phyloP scores from a whole-genome alignment of 2,888 invertebrate species.

The Gandaritis pyraliata region DNA sequence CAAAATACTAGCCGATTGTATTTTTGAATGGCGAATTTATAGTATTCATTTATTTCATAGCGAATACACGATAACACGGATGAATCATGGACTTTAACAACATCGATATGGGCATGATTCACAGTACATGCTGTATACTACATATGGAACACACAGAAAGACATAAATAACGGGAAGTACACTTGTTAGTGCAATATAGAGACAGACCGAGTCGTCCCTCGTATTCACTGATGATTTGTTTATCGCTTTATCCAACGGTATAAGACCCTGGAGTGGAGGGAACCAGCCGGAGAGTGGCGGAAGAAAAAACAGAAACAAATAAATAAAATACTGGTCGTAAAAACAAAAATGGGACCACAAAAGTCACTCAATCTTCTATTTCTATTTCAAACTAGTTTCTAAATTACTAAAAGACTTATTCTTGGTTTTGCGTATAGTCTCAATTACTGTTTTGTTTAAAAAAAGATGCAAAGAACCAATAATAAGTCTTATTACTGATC shows the following conservation, averaged over 20 bases:
- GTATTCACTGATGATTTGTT: constrained; percentile 80
- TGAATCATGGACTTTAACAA: constrained; percentile 24
- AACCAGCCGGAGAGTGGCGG: constrained; percentile 69
- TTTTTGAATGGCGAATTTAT: constrained; percentile 8
- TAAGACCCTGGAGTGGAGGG: constrained; percentile 76
- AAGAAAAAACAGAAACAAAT: constrained; percentile 71
- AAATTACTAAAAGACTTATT: constrained; percentile 77
- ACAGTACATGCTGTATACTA: constrained; percentile 77
- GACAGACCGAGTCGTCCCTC: constrained; percentile 82
- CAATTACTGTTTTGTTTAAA: constrained; percentile 15
- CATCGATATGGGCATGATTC: constrained; percentile 44
- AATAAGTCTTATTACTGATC: constrained; percentile 73
- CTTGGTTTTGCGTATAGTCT: constrained; percentile 51
- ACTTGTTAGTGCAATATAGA: constrained; percentile 67
- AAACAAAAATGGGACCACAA: constrained; percentile 60
- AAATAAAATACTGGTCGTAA: constrained; percentile 64
- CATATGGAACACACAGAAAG: constrained; percentile 69
- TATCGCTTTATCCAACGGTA: constrained; percentile 82
- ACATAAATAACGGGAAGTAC: constrained; percentile 64
- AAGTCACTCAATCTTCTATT: constrained; percentile 61
- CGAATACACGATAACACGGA: constrained; percentile 25
- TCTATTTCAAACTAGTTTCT: constrained; percentile 72
- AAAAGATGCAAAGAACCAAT: constrained; percentile 54
- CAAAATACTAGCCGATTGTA: constrained; percentile 19
- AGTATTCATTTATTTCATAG: constrained; percentile 24